phyloP scores from a whole-genome alignment of 2,113 vertebrate species.

The Notechis scutatus region DNA sequence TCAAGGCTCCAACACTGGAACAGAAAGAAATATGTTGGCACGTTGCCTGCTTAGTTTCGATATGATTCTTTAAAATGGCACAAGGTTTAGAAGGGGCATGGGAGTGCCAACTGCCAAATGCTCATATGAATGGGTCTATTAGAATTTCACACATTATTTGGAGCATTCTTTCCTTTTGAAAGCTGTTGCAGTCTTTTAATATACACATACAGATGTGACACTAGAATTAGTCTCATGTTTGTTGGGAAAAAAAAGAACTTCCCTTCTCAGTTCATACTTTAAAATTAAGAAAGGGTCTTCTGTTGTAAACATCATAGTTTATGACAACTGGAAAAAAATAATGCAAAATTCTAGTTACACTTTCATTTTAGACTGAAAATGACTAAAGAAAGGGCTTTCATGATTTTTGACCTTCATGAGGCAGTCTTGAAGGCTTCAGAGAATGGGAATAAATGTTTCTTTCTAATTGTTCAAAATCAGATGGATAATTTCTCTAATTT shows the following conservation, averaged over 20 bases:
- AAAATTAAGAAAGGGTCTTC: background rate
- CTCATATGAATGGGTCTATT: background rate
- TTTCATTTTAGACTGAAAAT: background rate
- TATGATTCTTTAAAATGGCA: background rate
- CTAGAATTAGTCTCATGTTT: background rate
- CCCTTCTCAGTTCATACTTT: background rate
- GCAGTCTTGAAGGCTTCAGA: background rate
- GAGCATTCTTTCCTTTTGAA: background rate
- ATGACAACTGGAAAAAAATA: background rate
- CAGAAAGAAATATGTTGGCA: background rate
- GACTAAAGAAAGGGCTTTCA: background rate
- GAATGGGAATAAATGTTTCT: background rate
- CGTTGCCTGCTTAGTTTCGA: background rate
- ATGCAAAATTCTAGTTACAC: background rate
- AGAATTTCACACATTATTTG: slow-evolving; percentile 2
- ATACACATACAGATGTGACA: background rate
- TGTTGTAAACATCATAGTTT: background rate
- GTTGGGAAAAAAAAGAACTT: background rate
- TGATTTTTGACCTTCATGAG: background rate
- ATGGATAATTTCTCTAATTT: background rate
- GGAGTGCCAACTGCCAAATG: background rate
- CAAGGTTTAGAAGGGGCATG: background rate
- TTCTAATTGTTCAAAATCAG: background rate
- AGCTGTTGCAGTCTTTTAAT: background rate
- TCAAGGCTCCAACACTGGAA: slow-evolving; percentile 13